Percentiles rank a stretch among this genome's conserved stretches.
Conservation (phyloP, 2,888 invertebrate genomes). For the Tortrix viridana region DNA sequence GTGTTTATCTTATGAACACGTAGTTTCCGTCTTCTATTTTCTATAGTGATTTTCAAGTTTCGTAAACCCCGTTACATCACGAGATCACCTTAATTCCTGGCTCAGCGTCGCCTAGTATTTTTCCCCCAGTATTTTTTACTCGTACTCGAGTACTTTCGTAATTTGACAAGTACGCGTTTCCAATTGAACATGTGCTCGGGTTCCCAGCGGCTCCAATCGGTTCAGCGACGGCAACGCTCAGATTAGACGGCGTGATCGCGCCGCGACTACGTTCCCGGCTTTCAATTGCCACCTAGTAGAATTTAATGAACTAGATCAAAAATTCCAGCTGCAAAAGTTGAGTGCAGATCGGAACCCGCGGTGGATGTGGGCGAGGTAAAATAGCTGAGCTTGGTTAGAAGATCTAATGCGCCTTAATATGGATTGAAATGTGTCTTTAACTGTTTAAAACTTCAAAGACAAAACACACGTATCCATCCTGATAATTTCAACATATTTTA, state of each 20-base stretch:
- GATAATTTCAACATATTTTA: too few species aligned
- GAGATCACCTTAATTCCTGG: constrained; percentile 28
- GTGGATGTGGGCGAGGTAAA: neutral
- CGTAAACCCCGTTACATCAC: too few species aligned
- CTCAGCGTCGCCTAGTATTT: neutral
- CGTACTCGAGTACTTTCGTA: neutral
- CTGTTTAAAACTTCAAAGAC: too few species aligned
- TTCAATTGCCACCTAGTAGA: constrained; percentile 48
- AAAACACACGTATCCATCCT: too few species aligned
- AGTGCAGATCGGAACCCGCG: neutral
- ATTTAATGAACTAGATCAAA: constrained; percentile 55
- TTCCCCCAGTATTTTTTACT: constrained; percentile 1
- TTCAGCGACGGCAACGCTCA: constrained; percentile 39
- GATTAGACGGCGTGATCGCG: constrained; percentile 53
- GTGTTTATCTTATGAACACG: too few species aligned
- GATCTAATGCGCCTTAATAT: too few species aligned
- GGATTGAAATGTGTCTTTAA: too few species aligned
- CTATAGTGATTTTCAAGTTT: too few species aligned
- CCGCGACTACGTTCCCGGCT: constrained; percentile 42
- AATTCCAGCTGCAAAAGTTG: constrained; percentile 13
- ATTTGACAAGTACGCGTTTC: constrained; percentile 41
- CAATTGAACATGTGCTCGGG: constrained; percentile 66
- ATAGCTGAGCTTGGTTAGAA: too few species aligned
- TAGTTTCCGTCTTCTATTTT: too few species aligned
- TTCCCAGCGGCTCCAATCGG: constrained; percentile 53